Evolutionary conservation across 23 tunicate genomes (phyloP).

Genomic region (Styela clava): DNA sequence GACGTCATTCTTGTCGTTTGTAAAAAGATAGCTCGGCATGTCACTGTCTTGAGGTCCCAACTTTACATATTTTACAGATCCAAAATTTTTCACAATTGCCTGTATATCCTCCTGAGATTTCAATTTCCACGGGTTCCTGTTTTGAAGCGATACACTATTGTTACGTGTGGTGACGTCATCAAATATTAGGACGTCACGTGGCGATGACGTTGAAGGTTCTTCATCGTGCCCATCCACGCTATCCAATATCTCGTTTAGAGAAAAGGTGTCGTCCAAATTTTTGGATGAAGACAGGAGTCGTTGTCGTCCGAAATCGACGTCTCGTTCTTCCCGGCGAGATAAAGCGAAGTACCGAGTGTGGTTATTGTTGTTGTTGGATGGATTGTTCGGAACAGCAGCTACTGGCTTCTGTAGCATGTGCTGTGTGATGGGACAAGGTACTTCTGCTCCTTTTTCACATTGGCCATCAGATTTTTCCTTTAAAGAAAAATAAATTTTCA

Average conservation of each 20-base stretch:
- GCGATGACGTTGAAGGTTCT: not conserved
- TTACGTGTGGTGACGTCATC: not conserved
- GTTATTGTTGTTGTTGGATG: not conserved
- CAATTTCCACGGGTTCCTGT: not conserved
- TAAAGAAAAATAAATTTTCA: not conserved
- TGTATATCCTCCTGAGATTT: not conserved
- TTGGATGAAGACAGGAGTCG: not conserved
- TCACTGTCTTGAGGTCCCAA: not conserved
- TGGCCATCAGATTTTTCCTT: not conserved
- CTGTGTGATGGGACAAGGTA: not conserved
- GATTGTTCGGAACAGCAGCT: not conserved
- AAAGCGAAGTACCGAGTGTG: not conserved
- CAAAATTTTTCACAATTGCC: not conserved
- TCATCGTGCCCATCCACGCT: not conserved
- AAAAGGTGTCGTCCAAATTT: not conserved
- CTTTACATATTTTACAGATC: not conserved
- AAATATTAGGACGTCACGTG: not conserved
- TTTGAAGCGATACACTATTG: not conserved
- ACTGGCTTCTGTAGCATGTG: not conserved
- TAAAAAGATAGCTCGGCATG: not conserved
- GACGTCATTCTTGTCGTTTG: not conserved
- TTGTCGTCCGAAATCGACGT: constrained; percentile 1
- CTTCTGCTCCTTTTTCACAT: not conserved
- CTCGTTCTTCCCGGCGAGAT: not conserved
- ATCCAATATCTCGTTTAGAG: not conserved